phyloP scores from a whole-genome alignment of 2,113 vertebrate genomes.

The Nerophis lumbriciformis region DNA sequence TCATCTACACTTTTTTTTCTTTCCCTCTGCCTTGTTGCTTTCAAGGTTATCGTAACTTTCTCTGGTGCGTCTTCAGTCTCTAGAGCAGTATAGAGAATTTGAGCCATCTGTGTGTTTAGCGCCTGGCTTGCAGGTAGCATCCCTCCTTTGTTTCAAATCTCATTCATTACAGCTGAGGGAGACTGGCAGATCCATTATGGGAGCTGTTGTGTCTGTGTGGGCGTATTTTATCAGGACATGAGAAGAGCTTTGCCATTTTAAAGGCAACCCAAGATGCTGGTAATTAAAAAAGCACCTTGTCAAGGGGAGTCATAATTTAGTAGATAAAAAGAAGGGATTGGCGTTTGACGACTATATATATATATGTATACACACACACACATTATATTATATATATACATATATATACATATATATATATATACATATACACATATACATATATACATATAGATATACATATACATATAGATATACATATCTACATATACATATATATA shows the following conservation, averaged over 20 bases:
- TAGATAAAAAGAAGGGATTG: slow-evolving; percentile 16
- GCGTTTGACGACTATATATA: not conserved
- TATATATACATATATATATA: too few species aligned
- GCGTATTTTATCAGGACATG: slow-evolving; percentile 65
- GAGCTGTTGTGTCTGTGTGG: slow-evolving; percentile 62
- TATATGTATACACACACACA: not conserved
- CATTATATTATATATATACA: too few species aligned
- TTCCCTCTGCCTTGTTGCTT: slow-evolving; percentile 37
- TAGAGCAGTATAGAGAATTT: slow-evolving; percentile 61
- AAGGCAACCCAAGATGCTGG: slow-evolving; percentile 30
- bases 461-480: too few species aligned
- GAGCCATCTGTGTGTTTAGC: slow-evolving; percentile 70
- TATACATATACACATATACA: too few species aligned
- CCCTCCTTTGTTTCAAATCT: slow-evolving; percentile 69
- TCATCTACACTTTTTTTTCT: slow-evolving; percentile 45
- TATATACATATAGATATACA: too few species aligned
- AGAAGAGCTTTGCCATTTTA: slow-evolving; percentile 56
- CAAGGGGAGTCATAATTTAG: not conserved
- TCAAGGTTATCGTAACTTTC: slow-evolving; percentile 67
- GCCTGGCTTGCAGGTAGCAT: slow-evolving; percentile 70
- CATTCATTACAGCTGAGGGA: slow-evolving; percentile 71
- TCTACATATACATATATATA: too few species aligned
- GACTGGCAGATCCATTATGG: slow-evolving; percentile 67
- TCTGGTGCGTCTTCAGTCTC: slow-evolving; percentile 62
- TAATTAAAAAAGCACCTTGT: not conserved